Conservation (phyloP, 2,113 vertebrate genomes). For the Trachemys scripta region DNA sequence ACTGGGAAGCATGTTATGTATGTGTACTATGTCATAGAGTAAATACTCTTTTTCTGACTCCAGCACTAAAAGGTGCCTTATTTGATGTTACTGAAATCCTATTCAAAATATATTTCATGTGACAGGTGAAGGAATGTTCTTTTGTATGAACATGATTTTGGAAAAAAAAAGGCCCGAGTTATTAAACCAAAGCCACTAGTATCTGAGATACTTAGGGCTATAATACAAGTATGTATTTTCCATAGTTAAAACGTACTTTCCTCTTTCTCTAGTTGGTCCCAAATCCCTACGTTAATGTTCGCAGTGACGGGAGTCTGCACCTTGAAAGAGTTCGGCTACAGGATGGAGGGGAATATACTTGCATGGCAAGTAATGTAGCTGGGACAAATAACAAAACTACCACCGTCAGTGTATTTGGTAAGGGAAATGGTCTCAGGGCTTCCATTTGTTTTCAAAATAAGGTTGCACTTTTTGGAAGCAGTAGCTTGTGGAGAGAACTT, state of each 20-base stretch:
- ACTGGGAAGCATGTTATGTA: too few relatives aligned
- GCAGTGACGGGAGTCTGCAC: slow-evolving; percentile 93
- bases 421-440: background rate
- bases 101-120: background rate
- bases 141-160: background rate
- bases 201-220: background rate
- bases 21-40: too few relatives aligned
- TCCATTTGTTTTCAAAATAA: background rate
- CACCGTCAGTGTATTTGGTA: slow-evolving; percentile 88
- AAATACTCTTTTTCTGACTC: background rate
- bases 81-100: background rate
- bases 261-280: slow-evolving; percentile 85
- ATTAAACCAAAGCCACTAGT: background rate
- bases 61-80: background rate
- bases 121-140: background rate
- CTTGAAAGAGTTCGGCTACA: slow-evolving; percentile 90
- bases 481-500: background rate
- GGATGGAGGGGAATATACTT: slow-evolving; percentile 90
- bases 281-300: slow-evolving; percentile 87
- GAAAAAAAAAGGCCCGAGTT: background rate
- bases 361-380: slow-evolving; percentile 89
- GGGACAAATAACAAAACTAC: slow-evolving; percentile 90
- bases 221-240: background rate
- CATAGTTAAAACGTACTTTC: background rate
- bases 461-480: background rate